These are phyloP conservation scores for Merodon equestris DNA, from an alignment of 2,888 invertebrate species.

Conservation along the genomic window DNA sequence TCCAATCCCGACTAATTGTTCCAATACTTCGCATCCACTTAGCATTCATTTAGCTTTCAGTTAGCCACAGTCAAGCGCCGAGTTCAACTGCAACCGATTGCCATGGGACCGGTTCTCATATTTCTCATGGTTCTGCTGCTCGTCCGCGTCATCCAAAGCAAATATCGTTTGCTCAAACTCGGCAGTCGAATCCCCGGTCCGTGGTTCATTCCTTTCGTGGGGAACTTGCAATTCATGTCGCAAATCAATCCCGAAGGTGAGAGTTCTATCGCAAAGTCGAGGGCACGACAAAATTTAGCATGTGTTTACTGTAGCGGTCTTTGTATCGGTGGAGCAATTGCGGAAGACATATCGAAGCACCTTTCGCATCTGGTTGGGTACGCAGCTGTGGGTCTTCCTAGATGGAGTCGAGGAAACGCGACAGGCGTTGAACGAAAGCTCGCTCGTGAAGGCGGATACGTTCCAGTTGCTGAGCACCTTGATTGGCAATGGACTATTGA, in stretches of 20 bases:
- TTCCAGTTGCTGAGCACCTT: conserved; percentile 74
- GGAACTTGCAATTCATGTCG: conserved; percentile 76
- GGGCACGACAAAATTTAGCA: neutral
- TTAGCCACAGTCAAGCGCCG: neutral
- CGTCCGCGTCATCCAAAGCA: conserved; percentile 63
- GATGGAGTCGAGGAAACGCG: conserved; percentile 75
- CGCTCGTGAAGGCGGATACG: conserved; percentile 73
- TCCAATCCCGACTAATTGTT: no score
- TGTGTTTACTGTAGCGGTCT: conserved; percentile 71
- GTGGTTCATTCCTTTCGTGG: conserved; percentile 75
- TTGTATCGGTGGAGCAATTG: conserved; percentile 72
- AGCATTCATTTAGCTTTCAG: neutral
- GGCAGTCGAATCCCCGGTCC: conserved; percentile 75
- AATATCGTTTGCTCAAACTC: conserved; percentile 70
- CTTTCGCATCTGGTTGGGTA: conserved; percentile 76
- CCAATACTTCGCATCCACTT: no score
- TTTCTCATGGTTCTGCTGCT: conserved; percentile 28
- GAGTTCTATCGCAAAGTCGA: conserved; percentile 25
- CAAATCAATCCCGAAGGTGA: conserved; percentile 76
- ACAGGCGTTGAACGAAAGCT: conserved; percentile 74
- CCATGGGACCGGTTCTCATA: conserved; percentile 41
- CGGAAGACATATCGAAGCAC: conserved; percentile 72
- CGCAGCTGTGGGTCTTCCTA: conserved; percentile 76
- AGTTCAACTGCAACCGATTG: neutral
- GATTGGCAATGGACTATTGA: conserved; percentile 76